Evolutionary conservation across 2,113 vertebrate species (phyloP).

Genomic region (Sigmodon hispidus): DNA sequence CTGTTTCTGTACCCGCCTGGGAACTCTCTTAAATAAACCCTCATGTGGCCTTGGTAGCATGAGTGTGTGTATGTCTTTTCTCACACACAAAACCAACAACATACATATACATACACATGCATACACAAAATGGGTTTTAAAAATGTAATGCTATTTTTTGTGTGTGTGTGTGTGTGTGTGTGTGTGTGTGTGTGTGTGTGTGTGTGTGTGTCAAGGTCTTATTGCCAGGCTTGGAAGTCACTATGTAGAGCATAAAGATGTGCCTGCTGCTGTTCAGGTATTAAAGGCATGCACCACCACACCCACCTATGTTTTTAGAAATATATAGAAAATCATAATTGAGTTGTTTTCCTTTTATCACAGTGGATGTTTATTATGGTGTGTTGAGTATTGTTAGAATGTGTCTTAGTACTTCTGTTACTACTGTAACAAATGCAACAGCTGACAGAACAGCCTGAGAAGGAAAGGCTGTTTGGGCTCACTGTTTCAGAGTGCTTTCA

Average conservation of each 20-base stretch:
- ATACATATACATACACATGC: neutral
- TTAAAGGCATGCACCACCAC: no score
- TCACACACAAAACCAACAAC: no score
- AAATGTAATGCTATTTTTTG: neutral
- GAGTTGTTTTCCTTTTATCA: conserved; percentile 33
- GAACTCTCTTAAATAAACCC: no score
- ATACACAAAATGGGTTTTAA: neutral
- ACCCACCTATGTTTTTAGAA: neutral
- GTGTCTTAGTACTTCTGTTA: neutral
- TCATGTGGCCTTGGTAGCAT: no score
- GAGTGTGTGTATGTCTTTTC: no score
- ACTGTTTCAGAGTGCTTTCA: neutral
- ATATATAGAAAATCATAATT: conserved; percentile 1
- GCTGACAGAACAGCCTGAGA: neutral
- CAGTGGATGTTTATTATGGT: neutral
- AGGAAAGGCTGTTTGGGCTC: neutral
- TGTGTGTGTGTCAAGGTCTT: neutral
- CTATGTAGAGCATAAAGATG: neutral
- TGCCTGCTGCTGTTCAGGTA: neutral
- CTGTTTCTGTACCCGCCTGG: no score
- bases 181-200: neutral
- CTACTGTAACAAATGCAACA: neutral
- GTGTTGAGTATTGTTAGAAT: neutral
- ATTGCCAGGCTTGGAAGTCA: neutral
- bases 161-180: neutral